Evolutionary conservation across 2,113 vertebrate species (phyloP).

Genomic region (Anseranas semipalmata): DNA sequence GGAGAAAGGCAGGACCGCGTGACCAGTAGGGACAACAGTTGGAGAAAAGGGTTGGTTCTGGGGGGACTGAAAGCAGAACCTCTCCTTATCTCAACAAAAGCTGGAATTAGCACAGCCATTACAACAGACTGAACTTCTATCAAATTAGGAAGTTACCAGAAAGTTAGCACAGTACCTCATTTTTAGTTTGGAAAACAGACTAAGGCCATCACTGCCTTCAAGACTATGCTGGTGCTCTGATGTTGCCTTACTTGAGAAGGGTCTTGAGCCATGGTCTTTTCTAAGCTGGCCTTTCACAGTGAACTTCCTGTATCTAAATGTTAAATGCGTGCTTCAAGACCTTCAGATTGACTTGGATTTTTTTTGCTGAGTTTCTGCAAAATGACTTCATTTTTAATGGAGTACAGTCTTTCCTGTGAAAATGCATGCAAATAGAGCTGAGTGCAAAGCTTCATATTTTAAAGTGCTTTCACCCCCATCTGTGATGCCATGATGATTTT

Average conservation of each 20-base stretch:
- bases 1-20: background rate
- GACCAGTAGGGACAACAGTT: background rate
- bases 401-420: background rate
- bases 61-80: background rate
- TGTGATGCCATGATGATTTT: background rate
- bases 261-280: background rate
- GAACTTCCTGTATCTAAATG: background rate
- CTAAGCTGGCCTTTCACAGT: background rate
- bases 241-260: background rate
- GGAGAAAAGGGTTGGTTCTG: background rate
- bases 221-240: background rate
- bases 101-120: background rate
- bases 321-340: background rate
- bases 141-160: background rate
- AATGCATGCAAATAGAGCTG: background rate
- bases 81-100: background rate
- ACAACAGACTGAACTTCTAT: background rate
- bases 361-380: background rate
- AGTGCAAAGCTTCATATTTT: background rate
- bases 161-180: background rate
- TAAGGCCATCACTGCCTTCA: background rate
- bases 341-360: background rate
- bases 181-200: constrained; percentile 6
- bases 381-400: background rate
- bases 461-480: background rate